These are phyloP conservation scores for Andinoacara biseriatus DNA, from an alignment of 2,113 vertebrate species.

Conservation along the genomic window DNA sequence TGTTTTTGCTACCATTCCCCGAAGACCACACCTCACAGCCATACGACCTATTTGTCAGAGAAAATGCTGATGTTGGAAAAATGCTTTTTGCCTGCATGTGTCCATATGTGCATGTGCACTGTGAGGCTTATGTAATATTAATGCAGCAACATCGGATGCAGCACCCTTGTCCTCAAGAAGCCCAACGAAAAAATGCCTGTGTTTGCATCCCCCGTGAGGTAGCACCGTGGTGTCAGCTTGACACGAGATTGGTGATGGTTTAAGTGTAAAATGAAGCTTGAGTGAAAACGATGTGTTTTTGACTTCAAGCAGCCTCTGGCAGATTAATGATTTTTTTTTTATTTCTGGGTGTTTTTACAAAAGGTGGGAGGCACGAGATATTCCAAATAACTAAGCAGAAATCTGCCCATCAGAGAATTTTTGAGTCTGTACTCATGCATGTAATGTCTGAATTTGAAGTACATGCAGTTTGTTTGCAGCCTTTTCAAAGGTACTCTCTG, in stretches of 20 bases:
- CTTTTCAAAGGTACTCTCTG: background rate
- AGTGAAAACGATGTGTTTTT: slow-evolving; percentile 24
- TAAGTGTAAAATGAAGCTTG: slow-evolving; percentile 51
- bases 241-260: slow-evolving; percentile 25
- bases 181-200: background rate
- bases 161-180: slow-evolving; percentile 18
- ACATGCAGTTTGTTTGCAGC: background rate
- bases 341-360: slow-evolving; percentile 1
- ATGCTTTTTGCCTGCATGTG: slow-evolving; percentile 6
- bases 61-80: slow-evolving; percentile 53
- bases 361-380: background rate
- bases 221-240: slow-evolving; percentile 33
- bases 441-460: slow-evolving; percentile 14
- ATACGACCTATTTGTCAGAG: slow-evolving; percentile 11
- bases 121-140: slow-evolving; percentile 43
- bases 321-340: background rate
- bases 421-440: background rate
- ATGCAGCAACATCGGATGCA: slow-evolving; percentile 43
- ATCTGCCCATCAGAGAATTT: slow-evolving; percentile 15
- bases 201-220: slow-evolving; percentile 27
- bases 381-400: slow-evolving; percentile 16
- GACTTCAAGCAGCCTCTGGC: background rate
- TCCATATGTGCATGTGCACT: background rate
- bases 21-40: slow-evolving; percentile 13
- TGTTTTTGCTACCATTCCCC: background rate